These are phyloP conservation scores for Bambusicola thoracicus DNA, from an alignment of 2,113 vertebrate species.

Conservation along the genomic window DNA sequence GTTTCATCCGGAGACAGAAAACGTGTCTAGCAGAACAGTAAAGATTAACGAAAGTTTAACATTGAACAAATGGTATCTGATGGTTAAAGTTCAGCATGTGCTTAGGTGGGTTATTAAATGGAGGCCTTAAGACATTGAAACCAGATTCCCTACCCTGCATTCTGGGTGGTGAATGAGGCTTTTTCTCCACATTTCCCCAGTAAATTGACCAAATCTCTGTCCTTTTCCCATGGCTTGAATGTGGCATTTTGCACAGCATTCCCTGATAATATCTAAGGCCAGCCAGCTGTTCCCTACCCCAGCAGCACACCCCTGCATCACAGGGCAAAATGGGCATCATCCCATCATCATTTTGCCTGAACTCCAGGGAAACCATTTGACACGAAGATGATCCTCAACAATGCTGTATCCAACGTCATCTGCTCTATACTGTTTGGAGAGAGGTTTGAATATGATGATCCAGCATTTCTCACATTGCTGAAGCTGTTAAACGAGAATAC, in stretches of 20 bases:
- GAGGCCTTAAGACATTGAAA: background rate
- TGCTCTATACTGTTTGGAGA: constrained; percentile 76
- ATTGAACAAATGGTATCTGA: background rate
- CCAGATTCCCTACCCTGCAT: background rate
- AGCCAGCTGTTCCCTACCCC: background rate
- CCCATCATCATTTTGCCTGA: background rate
- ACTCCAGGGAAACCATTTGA: constrained; percentile 72
- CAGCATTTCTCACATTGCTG: constrained; percentile 63
- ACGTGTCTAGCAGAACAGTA: constrained; percentile 4
- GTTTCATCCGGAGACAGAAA: constrained; percentile 9
- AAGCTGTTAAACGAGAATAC: constrained; percentile 64
- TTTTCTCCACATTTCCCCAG: background rate
- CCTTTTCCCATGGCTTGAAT: background rate
- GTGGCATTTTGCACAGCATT: background rate
- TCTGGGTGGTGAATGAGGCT: background rate
- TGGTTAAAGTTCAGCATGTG: constrained; percentile 6
- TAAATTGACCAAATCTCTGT: background rate
- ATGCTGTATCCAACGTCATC: constrained; percentile 74
- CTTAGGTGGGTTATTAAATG: background rate
- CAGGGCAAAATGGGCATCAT: background rate
- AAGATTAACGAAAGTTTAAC: constrained; percentile 34
- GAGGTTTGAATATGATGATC: constrained; percentile 77
- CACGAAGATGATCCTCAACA: constrained; percentile 61
- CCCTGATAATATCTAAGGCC: background rate
- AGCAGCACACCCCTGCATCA: background rate